Evolutionary conservation across 1,140 invertebrate genomes (phyloP).

Genomic region (Drosophila gunungcola): DNA sequence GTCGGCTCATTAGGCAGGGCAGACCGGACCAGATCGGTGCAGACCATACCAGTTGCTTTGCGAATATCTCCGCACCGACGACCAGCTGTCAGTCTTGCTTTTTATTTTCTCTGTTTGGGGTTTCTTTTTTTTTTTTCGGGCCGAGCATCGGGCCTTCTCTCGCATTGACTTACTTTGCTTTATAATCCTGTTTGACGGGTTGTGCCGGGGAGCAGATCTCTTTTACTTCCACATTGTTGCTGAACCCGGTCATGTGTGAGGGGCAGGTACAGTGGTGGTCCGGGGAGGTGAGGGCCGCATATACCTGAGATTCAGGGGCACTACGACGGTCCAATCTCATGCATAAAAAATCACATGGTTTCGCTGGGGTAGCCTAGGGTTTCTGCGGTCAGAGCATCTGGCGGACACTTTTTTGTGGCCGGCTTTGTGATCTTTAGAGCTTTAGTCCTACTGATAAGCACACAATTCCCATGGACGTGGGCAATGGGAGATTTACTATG

Average conservation of each 20-base stretch:
- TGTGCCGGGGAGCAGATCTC: constrained; percentile 60
- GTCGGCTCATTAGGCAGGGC: constrained; percentile 50
- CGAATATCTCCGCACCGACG: constrained; percentile 28
- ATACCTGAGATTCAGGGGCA: constrained; percentile 43
- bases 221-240: constrained; percentile 78
- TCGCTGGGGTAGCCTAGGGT: constrained; percentile 13
- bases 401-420: constrained; percentile 31
- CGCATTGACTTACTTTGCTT: constrained; percentile 75
- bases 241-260: constrained; percentile 69
- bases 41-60: constrained; percentile 59
- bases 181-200: constrained; percentile 83
- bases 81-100: constrained; percentile 71
- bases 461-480: constrained; percentile 5
- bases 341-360: constrained; percentile 50
- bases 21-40: constrained; percentile 60
- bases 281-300: neutral
- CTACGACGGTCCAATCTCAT: constrained; percentile 12
- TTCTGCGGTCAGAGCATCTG: constrained; percentile 36
- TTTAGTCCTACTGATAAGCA: constrained; percentile 15
- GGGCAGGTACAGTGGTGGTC: constrained; percentile 12
- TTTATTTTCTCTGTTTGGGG: constrained; percentile 48
- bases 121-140: constrained; percentile 27
- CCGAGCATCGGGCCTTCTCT: constrained; percentile 40
- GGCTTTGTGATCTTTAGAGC: constrained; percentile 15
- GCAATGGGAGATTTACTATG: neutral